phyloP scores from a whole-genome alignment of 2,113 vertebrate species.

The Gallinago jamesoni region DNA sequence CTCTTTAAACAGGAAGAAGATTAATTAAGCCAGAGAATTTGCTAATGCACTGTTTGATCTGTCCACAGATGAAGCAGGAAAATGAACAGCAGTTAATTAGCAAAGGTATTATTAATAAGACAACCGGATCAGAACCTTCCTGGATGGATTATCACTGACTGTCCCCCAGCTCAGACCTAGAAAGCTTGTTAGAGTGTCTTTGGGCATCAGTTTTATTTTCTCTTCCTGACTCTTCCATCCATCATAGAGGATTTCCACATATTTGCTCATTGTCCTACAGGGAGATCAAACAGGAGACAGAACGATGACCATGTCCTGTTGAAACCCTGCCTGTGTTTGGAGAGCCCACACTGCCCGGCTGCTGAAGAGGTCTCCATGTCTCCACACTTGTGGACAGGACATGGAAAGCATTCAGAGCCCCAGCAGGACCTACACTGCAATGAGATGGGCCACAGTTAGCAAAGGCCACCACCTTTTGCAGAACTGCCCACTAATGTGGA shows the following conservation, averaged over 20 bases:
- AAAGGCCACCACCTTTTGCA: neutral
- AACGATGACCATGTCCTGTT: neutral
- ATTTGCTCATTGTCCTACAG: neutral
- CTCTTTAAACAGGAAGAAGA: neutral
- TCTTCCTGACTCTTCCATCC: neutral
- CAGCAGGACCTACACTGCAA: neutral
- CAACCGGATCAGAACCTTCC: neutral
- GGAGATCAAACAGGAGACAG: neutral
- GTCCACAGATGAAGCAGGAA: neutral
- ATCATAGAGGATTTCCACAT: accelerated
- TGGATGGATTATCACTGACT: neutral
- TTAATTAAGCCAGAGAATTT: constrained; percentile 11
- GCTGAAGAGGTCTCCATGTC: neutral
- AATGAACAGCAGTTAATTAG: constrained; percentile 15
- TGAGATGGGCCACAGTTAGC: neutral
- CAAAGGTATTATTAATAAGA: constrained; percentile 7
- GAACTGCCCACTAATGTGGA: neutral
- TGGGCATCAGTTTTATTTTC: neutral
- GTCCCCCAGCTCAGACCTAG: neutral
- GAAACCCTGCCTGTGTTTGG: neutral
- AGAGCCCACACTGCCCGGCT: neutral
- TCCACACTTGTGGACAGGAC: accelerated
- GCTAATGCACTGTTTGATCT: constrained; percentile 3
- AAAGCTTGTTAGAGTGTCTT: neutral
- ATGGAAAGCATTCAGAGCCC: neutral